Percentiles rank a stretch among this genome's conserved stretches.
Evolutionary conservation across 2,888 invertebrate genomes (phyloP).

Genomic region (Bombylius discolor): DNA sequence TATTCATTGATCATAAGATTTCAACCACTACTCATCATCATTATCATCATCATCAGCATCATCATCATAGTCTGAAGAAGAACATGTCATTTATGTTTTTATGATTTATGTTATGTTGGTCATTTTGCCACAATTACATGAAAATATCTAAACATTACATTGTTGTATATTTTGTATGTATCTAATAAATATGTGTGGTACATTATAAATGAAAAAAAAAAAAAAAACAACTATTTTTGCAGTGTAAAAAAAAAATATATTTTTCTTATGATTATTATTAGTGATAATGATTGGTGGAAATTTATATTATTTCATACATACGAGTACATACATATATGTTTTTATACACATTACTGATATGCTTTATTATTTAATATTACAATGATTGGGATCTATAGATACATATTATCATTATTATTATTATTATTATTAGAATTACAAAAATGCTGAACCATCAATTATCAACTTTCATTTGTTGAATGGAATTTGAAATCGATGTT

Average conservation of each 20-base stretch:
- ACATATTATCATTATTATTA: no score
- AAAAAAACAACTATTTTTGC: no score
- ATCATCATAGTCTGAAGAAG: background rate
- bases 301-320: no score
- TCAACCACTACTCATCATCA: background rate
- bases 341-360: background rate
- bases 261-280: no score
- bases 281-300: no score
- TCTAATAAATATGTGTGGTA: background rate
- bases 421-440: background rate
- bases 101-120: slow-evolving; percentile 10
- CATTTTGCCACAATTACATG: slow-evolving; percentile 9
- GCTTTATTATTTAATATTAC: no score
- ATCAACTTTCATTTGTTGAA: slow-evolving; percentile 5
- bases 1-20: background rate
- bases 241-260: no score
- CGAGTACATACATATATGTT: background rate
- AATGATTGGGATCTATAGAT: no score
- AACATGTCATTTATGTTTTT: slow-evolving; percentile 10
- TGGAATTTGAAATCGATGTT: slow-evolving; percentile 9
- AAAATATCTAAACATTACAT: background rate
- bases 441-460: slow-evolving; percentile 10
- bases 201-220: no score
- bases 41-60: background rate
- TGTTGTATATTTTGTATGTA: background rate